A percentile compares a stretch with the other conserved stretches of the same genome.
Evolutionary conservation across 2,113 vertebrate species (phyloP).

Genomic region (Passer montanus): DNA sequence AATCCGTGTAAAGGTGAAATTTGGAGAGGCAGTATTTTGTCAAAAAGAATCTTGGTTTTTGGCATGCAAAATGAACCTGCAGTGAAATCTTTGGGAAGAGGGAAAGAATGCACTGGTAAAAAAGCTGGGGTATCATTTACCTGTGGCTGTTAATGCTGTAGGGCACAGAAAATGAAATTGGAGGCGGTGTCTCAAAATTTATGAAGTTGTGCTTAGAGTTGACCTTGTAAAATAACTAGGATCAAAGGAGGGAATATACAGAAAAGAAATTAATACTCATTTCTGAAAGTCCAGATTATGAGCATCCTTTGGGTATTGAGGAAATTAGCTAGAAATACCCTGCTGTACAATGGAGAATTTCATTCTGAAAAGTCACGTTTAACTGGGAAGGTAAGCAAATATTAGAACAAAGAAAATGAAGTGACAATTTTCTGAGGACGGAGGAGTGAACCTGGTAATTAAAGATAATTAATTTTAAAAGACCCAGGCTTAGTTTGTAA

Average conservation of each 20-base stretch:
- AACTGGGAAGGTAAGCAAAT: slow-evolving; percentile 55
- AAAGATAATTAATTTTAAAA: slow-evolving; percentile 52
- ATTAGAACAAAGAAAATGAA: slow-evolving; percentile 51
- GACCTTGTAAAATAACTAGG: slow-evolving; percentile 37
- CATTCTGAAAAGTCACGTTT: not conserved
- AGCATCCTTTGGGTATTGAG: slow-evolving; percentile 26
- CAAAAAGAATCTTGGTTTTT: not conserved
- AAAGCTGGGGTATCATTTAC: not conserved
- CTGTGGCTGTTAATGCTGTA: not conserved
- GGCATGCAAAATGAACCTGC: not conserved
- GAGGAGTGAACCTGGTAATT: slow-evolving; percentile 22
- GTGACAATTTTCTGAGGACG: slow-evolving; percentile 8
- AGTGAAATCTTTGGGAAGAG: not conserved
- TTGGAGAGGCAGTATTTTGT: not conserved
- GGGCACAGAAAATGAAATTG: not conserved
- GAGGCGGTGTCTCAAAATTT: not conserved
- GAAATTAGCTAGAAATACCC: slow-evolving; percentile 39
- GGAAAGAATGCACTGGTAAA: not conserved
- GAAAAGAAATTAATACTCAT: not conserved
- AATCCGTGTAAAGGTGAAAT: not conserved
- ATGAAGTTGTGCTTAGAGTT: not conserved
- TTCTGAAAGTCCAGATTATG: slow-evolving; percentile 39
- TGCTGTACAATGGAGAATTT: slow-evolving; percentile 1
- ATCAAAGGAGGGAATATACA: not conserved
- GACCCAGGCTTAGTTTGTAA: not conserved